A percentile compares a stretch with the other conserved stretches of the same genome.
Conservation (phyloP, 2,888 invertebrate genomes). For the Microdon myrmicae region DNA sequence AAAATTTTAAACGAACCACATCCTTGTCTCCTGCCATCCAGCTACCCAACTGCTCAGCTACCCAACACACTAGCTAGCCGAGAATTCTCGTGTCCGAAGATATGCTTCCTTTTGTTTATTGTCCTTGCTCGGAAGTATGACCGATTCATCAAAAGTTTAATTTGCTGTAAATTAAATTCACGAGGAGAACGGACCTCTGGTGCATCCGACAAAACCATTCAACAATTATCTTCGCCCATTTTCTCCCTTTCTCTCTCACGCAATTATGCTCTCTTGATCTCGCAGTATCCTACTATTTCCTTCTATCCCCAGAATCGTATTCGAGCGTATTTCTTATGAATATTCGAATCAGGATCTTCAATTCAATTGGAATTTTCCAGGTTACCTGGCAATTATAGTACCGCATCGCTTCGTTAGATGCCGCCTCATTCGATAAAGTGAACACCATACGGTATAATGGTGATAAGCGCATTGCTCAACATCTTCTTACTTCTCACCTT, state of each 20-base stretch:
- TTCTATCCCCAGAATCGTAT: no score
- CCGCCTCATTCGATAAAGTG: slow-evolving; percentile 23
- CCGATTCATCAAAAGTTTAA: slow-evolving; percentile 48
- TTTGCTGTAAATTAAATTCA: slow-evolving; percentile 40
- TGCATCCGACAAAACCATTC: slow-evolving; percentile 7
- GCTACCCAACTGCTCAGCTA: no score
- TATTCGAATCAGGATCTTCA: slow-evolving; percentile 41
- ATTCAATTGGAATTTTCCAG: slow-evolving; percentile 28
- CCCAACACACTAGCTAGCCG: background rate
- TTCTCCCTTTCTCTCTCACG: background rate
- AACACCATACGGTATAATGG: slow-evolving; percentile 4
- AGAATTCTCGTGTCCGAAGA: slow-evolving; percentile 7
- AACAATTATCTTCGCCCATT: slow-evolving; percentile 12
- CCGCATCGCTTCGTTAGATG: slow-evolving; percentile 17
- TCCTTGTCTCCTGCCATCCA: slow-evolving; percentile 12
- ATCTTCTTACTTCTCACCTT: background rate
- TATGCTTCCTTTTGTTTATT: slow-evolving; percentile 21
- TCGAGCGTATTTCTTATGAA: slow-evolving; percentile 14
- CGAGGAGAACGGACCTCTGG: no score
- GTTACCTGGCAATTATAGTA: slow-evolving; percentile 21
- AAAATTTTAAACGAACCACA: slow-evolving; percentile 39
- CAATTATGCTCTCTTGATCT: no score
- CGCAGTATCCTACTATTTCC: no score
- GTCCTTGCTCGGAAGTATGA: slow-evolving; percentile 40
- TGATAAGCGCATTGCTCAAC: background rate